Conservation (phyloP, 2,113 vertebrate species). For the Cyphomyrus discorhynchus region DNA sequence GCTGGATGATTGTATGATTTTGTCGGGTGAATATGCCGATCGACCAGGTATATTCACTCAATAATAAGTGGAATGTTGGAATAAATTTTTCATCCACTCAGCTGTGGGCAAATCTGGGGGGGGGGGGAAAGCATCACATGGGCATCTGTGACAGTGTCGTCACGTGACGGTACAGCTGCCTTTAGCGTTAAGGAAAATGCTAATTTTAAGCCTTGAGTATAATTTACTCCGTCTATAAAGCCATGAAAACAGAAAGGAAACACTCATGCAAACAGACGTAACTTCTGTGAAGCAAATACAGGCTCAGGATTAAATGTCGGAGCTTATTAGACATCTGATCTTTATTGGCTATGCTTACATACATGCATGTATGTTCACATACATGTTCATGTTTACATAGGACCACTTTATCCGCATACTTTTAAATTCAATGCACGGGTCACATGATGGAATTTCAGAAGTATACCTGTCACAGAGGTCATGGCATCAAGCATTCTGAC, state of each 20-base stretch:
- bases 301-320: background rate
- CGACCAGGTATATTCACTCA: background rate
- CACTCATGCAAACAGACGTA: background rate
- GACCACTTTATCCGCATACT: slow-evolving; percentile 42
- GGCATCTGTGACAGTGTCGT: background rate
- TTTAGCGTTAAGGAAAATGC: background rate
- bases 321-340: background rate
- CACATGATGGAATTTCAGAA: slow-evolving; percentile 31
- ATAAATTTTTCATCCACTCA: background rate
- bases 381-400: slow-evolving; percentile 42
- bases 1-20: background rate
- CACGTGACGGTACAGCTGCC: background rate
- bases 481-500: slow-evolving; percentile 49
- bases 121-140: too few species aligned
- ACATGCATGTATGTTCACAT: background rate
- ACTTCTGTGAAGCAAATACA: background rate
- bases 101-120: background rate
- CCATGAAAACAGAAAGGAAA: background rate
- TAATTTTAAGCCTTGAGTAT: background rate
- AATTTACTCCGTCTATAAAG: background rate
- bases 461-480: slow-evolving; percentile 22
- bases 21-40: background rate
- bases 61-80: background rate
- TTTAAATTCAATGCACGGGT: slow-evolving; percentile 48
- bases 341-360: slow-evolving; percentile 3